A percentile compares a stretch with the other conserved stretches of the same genome.
These are phyloP conservation scores for Tetragonisca angustula DNA, from an alignment of 2,888 invertebrate species.

Conservation along the genomic window DNA sequence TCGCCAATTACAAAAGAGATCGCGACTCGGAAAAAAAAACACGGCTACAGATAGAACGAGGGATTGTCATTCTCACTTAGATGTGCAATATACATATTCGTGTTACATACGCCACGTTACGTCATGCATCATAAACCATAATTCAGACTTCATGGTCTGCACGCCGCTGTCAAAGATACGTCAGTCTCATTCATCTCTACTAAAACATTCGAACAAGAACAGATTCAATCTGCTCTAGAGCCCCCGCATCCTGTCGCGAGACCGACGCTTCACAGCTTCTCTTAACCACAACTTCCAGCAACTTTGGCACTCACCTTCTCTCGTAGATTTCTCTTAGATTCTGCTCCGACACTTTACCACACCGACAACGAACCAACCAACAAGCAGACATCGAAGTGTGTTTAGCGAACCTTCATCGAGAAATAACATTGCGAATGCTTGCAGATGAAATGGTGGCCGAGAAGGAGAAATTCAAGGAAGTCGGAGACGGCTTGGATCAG, in stretches of 20 bases:
- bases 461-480: constrained; percentile 96
- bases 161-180: neutral
- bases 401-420: constrained; percentile 20
- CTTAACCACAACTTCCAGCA: constrained; percentile 5
- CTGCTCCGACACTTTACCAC: neutral
- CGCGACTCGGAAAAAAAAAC: neutral
- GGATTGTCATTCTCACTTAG: neutral
- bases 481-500: constrained; percentile 96
- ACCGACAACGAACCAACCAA: neutral
- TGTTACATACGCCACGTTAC: neutral
- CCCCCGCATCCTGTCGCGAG: constrained; percentile 17
- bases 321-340: constrained; percentile 5
- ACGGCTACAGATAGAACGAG: neutral
- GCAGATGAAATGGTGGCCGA: constrained; percentile 94
- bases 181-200: constrained; percentile 5
- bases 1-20: no score
- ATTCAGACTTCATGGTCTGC: neutral
- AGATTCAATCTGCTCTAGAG: neutral
- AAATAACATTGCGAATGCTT: constrained; percentile 79
- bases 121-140: neutral
- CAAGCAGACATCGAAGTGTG: constrained; percentile 5
- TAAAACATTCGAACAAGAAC: constrained; percentile 1
- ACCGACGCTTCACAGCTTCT: constrained; percentile 26
- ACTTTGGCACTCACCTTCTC: neutral
- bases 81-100: neutral